A percentile compares a stretch with the other conserved stretches of the same genome.
phyloP scores from a whole-genome alignment of 2,113 vertebrate genomes.

The Malurus elegans region DNA sequence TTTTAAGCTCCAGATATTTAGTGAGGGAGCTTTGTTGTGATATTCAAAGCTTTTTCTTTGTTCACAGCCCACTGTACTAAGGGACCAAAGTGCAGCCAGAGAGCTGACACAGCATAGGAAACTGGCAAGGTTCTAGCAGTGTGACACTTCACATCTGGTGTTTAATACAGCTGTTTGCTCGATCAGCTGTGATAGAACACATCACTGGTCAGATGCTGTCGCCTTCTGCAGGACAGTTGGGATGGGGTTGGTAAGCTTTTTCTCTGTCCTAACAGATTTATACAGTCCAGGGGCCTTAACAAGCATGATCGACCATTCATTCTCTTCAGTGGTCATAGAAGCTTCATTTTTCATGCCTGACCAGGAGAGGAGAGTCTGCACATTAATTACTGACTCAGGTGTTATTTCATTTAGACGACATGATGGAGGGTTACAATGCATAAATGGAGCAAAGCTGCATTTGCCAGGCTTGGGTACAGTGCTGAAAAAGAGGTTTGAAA shows the following conservation, averaged over 20 bases:
- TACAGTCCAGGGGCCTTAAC: background rate
- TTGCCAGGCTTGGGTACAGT: background rate
- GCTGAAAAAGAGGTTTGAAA: background rate
- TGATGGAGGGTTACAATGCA: background rate
- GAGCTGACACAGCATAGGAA: background rate
- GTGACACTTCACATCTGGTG: background rate
- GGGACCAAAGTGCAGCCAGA: background rate
- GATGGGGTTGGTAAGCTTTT: background rate
- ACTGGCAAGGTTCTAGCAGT: background rate
- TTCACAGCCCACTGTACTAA: background rate
- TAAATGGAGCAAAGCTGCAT: background rate
- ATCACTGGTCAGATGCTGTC: background rate
- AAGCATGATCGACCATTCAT: accelerated
- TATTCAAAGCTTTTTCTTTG: background rate
- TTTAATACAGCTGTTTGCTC: background rate
- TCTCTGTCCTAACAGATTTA: background rate
- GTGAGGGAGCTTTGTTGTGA: background rate
- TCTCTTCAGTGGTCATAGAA: background rate
- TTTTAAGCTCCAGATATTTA: background rate
- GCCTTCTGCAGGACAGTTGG: background rate
- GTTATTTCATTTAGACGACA: background rate
- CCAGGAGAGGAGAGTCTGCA: background rate
- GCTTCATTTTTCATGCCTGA: background rate
- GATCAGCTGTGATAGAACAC: background rate
- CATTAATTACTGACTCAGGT: background rate